Conservation (phyloP, 1,140 invertebrate species). For the Saccostrea glomerata region DNA sequence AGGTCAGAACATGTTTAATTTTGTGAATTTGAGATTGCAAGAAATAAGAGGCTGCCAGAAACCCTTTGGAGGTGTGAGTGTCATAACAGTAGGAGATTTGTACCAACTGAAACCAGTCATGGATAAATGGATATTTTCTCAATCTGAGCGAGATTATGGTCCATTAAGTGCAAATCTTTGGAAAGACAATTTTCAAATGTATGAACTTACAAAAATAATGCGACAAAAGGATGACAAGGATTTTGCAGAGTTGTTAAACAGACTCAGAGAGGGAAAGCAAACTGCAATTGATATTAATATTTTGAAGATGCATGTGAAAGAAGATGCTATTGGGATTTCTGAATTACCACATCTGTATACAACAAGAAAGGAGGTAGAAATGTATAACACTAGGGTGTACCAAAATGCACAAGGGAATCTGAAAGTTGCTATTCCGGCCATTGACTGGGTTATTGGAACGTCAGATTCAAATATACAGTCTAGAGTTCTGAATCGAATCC, state of each 20-base stretch:
- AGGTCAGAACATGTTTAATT: conserved; percentile 58
- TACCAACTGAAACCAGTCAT: conserved; percentile 61
- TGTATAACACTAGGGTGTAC: not conserved
- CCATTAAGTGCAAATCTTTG: conserved; percentile 59
- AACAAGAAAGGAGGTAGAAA: not conserved
- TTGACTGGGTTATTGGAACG: conserved; percentile 23
- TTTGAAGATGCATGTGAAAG: not conserved
- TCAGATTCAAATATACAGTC: not conserved
- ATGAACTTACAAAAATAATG: conserved; percentile 62
- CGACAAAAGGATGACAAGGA: conserved; percentile 53
- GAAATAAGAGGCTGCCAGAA: conserved; percentile 49
- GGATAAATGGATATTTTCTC: conserved; percentile 58
- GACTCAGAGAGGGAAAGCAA: conserved; percentile 60
- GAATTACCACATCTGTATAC: not conserved
- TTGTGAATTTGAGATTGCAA: conserved; percentile 55
- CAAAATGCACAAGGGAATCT: not conserved
- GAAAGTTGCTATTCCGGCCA: not conserved
- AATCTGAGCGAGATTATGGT: conserved; percentile 37
- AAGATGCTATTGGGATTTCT: not conserved
- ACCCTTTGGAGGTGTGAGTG: conserved; percentile 60
- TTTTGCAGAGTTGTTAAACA: conserved; percentile 63
- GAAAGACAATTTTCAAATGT: conserved; percentile 57
- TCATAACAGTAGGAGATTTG: conserved; percentile 58
- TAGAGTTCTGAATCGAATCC: not conserved
- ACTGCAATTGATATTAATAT: conserved; percentile 53